Evolutionary conservation across 2,113 vertebrate genomes (phyloP), one percentile per base, ranked within the genome.

Genomic region (Bubo scandiacus): DNA sequence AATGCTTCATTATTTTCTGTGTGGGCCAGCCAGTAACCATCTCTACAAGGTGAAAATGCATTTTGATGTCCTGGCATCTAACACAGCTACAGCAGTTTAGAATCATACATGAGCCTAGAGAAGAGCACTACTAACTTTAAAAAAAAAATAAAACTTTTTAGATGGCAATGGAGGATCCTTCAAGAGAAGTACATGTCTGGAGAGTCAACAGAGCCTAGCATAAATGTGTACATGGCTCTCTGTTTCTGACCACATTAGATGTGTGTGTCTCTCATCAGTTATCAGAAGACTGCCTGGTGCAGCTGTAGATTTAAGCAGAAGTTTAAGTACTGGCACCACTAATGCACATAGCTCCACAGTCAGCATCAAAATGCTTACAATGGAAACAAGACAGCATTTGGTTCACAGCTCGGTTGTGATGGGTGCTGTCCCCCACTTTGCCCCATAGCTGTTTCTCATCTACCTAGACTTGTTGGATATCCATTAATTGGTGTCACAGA

Each of bases 281-380:
- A 12, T 4, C 43, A 57, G 63, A 34, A 43, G 34, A 12, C 20
- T 62, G 26, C 25, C 52, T 72, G 45, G 27, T 30, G 18, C 18
- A 86, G 49, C 27, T 75, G 49, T 10, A 29, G 43, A 47, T 11
- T 27, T n/a, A 9, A 57, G 40, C 15, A 78, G 66, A 7, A 30
- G 26, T 22, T 45, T 32, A 75, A 61, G 49, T 20, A 38, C 59
- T 63, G 58, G 22, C 45, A 40, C 26, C 3, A 2, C 12, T 22
- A 6, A 3, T n/a, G 34, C 19, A 22, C 36, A 3, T 3, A 81
- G 71, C 38, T 49, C 75, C 0, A 0, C 49, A 43, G 57, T 0
- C 0, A 0, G 10, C 49, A 59, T 19, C 54, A 34, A 55, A 78
- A 32, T 0, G 0, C 32, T 63, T 32, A 15, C 8, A 3, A 36